phyloP scores from a whole-genome alignment of 2,888 invertebrate genomes.

The Podotricha telesiphe region DNA sequence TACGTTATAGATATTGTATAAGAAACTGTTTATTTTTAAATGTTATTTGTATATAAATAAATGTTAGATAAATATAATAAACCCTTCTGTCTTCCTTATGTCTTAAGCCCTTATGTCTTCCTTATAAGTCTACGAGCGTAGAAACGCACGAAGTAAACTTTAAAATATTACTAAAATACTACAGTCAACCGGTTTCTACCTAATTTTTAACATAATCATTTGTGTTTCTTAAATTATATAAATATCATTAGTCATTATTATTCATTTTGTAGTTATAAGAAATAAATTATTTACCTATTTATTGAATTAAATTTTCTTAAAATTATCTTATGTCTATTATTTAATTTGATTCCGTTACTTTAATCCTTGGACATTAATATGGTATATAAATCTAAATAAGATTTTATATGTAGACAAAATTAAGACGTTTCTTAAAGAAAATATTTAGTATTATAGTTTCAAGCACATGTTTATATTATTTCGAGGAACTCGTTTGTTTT shows the following conservation, averaged over 20 bases:
- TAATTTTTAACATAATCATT: background rate
- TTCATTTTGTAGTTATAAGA: background rate
- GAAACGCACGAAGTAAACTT: background rate
- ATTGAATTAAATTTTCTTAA: background rate
- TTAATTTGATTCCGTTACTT: background rate
- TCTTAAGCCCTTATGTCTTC: background rate
- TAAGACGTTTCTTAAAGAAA: no score
- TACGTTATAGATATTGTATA: slow-evolving; percentile 1
- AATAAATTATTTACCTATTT: slow-evolving; percentile 7
- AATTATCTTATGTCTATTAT: background rate
- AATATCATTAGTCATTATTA: background rate
- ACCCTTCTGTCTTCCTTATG: no score
- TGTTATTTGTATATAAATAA: slow-evolving; percentile 3
- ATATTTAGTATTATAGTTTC: no score
- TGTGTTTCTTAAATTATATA: background rate
- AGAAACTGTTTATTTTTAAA: background rate
- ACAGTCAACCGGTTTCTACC: background rate
- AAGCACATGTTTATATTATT: background rate
- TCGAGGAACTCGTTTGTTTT: background rate
- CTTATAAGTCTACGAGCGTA: background rate
- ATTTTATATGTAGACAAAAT: no score
- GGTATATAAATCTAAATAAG: background rate
- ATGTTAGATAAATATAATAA: background rate
- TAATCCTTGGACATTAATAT: background rate
- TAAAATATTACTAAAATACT: background rate